Evolutionary conservation across 2,113 vertebrate genomes (phyloP).

Genomic region (Tachycineta bicolor): DNA sequence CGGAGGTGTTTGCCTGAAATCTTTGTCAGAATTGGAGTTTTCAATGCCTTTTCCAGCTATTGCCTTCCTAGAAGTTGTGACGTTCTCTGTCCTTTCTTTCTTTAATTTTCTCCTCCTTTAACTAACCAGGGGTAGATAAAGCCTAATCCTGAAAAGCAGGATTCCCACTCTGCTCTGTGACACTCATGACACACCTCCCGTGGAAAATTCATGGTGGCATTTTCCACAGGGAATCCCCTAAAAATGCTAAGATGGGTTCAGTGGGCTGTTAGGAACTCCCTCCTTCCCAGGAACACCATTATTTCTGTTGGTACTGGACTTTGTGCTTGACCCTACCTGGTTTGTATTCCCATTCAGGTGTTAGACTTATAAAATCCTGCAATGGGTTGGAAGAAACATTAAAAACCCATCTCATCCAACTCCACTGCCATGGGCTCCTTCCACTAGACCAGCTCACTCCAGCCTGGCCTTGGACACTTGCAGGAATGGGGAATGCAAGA

Average conservation of each 20-base stretch:
- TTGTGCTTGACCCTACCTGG: too few species aligned
- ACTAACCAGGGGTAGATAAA: background rate
- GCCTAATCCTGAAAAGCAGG: background rate
- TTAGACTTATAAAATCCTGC: background rate
- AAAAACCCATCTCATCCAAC: background rate
- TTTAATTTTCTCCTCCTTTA: background rate
- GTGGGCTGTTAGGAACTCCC: background rate
- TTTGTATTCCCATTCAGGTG: background rate
- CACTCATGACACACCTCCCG: background rate
- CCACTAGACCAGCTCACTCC: background rate
- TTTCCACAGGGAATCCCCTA: background rate
- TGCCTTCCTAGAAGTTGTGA: background rate
- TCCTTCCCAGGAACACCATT: background rate
- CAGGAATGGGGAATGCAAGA: background rate
- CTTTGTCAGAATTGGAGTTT: background rate
- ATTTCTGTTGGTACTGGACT: fast-evolving
- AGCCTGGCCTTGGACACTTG: background rate
- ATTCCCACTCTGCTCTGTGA: background rate
- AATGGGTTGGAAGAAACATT: background rate
- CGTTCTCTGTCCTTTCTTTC: background rate
- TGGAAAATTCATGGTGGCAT: background rate
- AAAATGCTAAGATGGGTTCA: background rate
- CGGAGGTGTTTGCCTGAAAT: background rate
- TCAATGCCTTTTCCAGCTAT: background rate
- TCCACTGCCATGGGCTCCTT: background rate